Evolutionary conservation across 2,888 invertebrate genomes (phyloP).

Genomic region (Cosmorhoe ocellata): DNA sequence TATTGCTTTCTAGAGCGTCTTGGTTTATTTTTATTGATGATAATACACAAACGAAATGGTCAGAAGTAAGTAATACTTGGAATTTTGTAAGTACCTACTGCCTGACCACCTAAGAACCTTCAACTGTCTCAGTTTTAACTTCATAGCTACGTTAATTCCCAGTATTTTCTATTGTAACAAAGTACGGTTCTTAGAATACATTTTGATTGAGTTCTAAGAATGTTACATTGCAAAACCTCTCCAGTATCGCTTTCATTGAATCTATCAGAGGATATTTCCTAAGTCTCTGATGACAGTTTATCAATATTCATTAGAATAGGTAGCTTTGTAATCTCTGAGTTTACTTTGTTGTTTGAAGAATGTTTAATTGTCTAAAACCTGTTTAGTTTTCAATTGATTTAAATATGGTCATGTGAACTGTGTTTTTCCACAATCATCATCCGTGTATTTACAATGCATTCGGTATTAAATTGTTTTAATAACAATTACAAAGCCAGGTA

Average conservation of each 20-base stretch:
- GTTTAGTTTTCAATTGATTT: too few species aligned
- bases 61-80: too few species aligned
- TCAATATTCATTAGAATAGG: constrained; percentile 3
- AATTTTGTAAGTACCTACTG: too few species aligned
- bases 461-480: too few species aligned
- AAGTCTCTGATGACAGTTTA: constrained; percentile 14
- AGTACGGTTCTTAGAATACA: constrained; percentile 11
- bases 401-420: not conserved
- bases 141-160: constrained; percentile 18
- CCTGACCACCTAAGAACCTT: not conserved
- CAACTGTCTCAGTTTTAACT: not conserved
- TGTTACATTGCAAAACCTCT: constrained; percentile 12
- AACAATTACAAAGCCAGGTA: too few species aligned
- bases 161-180: constrained; percentile 22
- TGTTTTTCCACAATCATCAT: too few species aligned
- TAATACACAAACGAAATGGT: too few species aligned
- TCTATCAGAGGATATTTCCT: constrained; percentile 11
- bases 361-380: too few species aligned
- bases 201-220: constrained; percentile 18
- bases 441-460: too few species aligned
- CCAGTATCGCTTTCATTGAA: constrained; percentile 5
- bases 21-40: too few species aligned
- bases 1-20: too few species aligned
- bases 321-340: not conserved
- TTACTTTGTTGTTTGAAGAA: not conserved